phyloP scores from a whole-genome alignment of 2,113 vertebrate genomes.

The Chauna torquata region DNA sequence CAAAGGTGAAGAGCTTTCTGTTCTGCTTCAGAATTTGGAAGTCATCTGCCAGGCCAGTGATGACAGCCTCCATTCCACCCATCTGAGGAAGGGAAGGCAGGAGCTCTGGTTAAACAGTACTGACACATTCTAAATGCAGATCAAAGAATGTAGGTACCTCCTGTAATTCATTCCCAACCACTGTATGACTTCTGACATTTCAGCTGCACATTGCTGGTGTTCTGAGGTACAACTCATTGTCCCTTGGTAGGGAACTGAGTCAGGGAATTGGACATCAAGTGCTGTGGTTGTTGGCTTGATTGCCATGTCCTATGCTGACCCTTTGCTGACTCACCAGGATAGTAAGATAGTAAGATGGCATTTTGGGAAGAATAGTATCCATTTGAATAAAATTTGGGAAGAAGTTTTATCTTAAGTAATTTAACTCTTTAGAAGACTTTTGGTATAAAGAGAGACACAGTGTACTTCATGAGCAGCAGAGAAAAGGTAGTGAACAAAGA shows the following conservation, averaged over 20 bases:
- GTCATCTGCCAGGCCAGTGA: slow-evolving; percentile 96
- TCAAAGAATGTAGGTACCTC: neutral
- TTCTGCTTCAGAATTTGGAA: slow-evolving; percentile 92
- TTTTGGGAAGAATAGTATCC: neutral
- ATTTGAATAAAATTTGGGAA: neutral
- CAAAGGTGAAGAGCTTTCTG: slow-evolving; percentile 92
- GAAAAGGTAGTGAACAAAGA: neutral
- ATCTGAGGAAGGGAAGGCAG: slow-evolving; percentile 79
- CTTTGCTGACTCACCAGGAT: neutral
- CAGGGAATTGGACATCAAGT: neutral
- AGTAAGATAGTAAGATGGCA: neutral
- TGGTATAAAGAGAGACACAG: neutral
- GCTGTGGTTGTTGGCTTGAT: neutral
- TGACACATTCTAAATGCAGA: neutral
- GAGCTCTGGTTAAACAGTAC: neutral
- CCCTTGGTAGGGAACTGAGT: neutral
- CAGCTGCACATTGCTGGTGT: neutral
- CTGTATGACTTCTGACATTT: neutral
- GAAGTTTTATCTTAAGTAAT: neutral
- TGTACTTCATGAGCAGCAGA: neutral
- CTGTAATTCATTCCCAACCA: neutral
- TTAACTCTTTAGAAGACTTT: neutral
- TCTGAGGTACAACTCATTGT: neutral
- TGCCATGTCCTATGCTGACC: rapidly evolving
- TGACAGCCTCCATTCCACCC: slow-evolving; percentile 98